These are phyloP conservation scores for Acanthiza pusilla DNA, from an alignment of 2,797 vertebrate species.

Conservation along the genomic window DNA sequence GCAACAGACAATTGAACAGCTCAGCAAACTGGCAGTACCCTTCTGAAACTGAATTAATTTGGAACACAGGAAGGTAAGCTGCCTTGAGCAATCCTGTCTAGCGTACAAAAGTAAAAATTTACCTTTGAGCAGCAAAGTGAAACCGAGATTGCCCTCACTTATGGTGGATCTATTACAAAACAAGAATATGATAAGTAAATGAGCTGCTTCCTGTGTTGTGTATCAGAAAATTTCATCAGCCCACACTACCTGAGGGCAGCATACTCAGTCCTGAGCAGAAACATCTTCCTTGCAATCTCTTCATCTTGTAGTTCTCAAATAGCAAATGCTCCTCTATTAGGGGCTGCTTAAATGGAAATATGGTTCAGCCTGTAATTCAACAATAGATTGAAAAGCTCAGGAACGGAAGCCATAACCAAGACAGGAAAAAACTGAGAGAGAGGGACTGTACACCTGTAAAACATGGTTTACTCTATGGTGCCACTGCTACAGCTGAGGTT, in stretches of 20 bases:
- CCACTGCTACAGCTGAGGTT: not conserved
- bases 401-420: not conserved
- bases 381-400: not conserved
- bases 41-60: not conserved
- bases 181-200: rapidly evolving
- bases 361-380: not conserved
- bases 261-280: not conserved
- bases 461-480: not conserved
- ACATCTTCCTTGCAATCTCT: not conserved
- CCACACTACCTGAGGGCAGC: not conserved
- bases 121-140: not conserved
- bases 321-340: not conserved
- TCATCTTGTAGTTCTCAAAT: not conserved
- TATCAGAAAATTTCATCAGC: not conserved
- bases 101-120: not conserved
- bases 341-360: not conserved
- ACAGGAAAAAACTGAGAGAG: not conserved
- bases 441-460: not conserved
- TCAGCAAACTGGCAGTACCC: not conserved
- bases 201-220: not conserved
- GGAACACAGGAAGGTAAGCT: not conserved
- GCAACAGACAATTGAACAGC: not conserved
- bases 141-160: not conserved
- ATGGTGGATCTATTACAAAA: not conserved
- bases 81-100: not conserved